A percentile compares a stretch with the other conserved stretches of the same genome.
Conservation (phyloP, 2,113 vertebrate genomes). For the Oncorhynchus gorbuscha region DNA sequence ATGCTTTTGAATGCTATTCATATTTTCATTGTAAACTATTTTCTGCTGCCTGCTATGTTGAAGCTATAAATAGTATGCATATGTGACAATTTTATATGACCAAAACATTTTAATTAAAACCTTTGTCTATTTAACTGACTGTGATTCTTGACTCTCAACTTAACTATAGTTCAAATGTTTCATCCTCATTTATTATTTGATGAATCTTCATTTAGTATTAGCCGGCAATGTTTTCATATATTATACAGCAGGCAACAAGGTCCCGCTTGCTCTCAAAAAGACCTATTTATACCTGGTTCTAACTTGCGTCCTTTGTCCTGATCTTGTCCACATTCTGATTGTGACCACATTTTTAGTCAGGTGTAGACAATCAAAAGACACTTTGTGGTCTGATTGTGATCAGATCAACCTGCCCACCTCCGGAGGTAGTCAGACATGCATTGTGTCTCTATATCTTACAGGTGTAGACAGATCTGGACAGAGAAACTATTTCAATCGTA, state of each 20-base stretch:
- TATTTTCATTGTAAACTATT: slow-evolving; percentile 69
- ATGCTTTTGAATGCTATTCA: slow-evolving; percentile 68
- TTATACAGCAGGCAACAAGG: not conserved
- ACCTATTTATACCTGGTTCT: not conserved
- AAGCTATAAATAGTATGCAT: slow-evolving; percentile 69
- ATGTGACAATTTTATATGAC: slow-evolving; percentile 63
- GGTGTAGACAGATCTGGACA: too few species aligned
- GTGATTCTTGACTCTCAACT: not conserved
- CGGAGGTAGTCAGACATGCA: too few species aligned
- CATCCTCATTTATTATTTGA: not conserved
- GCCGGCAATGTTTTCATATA: not conserved
- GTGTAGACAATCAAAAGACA: too few species aligned
- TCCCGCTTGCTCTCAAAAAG: not conserved
- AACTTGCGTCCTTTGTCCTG: not conserved
- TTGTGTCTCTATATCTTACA: too few species aligned
- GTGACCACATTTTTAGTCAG: too few species aligned
- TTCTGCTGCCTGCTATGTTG: slow-evolving; percentile 71
- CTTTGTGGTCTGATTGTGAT: too few species aligned
- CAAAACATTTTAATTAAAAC: slow-evolving; percentile 58
- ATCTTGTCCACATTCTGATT: too few species aligned
- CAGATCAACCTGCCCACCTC: too few species aligned
- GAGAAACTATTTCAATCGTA: too few species aligned
- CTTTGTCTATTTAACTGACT: slow-evolving; percentile 53
- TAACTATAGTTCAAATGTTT: not conserved
- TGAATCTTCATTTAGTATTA: not conserved